Base-by-base conservation (phyloP, 2,888 invertebrate species). In the Schizotus pectinicornis region DNA sequence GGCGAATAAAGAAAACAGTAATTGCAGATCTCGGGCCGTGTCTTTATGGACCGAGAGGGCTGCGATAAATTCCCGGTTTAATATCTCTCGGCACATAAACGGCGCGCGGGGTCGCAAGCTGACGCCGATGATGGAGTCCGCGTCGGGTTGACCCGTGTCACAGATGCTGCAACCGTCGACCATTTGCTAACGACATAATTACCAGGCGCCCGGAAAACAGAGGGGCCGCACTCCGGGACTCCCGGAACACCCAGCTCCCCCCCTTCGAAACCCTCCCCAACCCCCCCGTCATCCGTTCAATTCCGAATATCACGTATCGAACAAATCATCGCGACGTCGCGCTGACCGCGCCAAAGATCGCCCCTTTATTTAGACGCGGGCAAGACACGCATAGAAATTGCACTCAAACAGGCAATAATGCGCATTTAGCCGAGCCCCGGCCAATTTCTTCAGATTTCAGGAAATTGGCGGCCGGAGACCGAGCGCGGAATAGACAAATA, bases 1-100 rank as follows among this genome's bases (percentile, higher is more conserved):
- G 64, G 50, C 60, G 60, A 64, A 69, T 54, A 71, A 73, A 72
- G 71, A 72, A 69, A 74, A 72, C 67, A 70, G 71, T 72, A 74
- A 74, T 73, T 71, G 73, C 67, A 70, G 69, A 73, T 73, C 72
- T 73, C 67, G 64, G 50, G 66, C 67, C 65, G 68, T 70, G 70
- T 72, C 71, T 72, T 73, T 73, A 73, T 73, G 69, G 71, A 66
- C 68, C 70, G 68, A 70, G 71, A 42, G 54, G 38, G 66, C 67
- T 66, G 73, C 75, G 64, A 79, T 79, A 79, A 79, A 79, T 79
- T 78, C 71, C 72, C 67, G 68, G 75, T 78, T 79, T 79, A 79
- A 79, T 79, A 79, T 79, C 78, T 75, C 72, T 74, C 73, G 67
- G 70, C 75, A 74, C 74, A 76, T 77, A 77, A 77, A 77, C 74